Conservation (phyloP, 2,888 invertebrate species). For the Atherix ibis region DNA sequence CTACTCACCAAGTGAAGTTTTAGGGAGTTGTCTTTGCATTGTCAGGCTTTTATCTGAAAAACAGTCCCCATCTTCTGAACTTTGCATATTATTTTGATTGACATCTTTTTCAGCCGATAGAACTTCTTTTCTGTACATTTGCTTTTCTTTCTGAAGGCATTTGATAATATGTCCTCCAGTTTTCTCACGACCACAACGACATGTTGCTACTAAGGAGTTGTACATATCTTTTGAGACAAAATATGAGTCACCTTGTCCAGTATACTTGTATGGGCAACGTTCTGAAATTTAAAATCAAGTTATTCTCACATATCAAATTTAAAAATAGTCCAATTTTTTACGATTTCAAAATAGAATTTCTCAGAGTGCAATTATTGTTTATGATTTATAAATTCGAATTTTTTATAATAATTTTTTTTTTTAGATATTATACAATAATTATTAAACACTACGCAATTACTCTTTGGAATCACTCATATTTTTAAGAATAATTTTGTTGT, state of each 20-base stretch:
- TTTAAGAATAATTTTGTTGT: no score
- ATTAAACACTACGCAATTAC: no score
- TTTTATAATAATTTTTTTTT: no score
- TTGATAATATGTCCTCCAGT: constrained; percentile 23
- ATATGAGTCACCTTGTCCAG: constrained; percentile 22
- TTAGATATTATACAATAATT: no score
- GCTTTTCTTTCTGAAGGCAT: constrained; percentile 25
- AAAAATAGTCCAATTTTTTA: no score
- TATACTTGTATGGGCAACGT: constrained; percentile 16
- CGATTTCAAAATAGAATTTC: no score
- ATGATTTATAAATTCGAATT: no score
- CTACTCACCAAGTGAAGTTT: neutral
- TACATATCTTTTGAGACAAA: constrained; percentile 27
- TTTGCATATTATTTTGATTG: neutral
- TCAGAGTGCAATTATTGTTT: no score
- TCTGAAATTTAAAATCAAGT: constrained; percentile 4
- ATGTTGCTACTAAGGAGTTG: constrained; percentile 20
- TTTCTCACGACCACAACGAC: constrained; percentile 27
- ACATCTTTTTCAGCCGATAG: neutral
- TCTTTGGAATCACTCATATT: no score
- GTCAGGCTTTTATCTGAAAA: neutral
- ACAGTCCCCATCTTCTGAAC: neutral
- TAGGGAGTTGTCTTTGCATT: neutral
- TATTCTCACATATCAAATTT: no score
- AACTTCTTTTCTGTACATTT: constrained; percentile 14